Percentiles rank a stretch among this genome's conserved stretches.
These are phyloP conservation scores for Drosophila sproati DNA, from an alignment of 1,140 invertebrate species.

Conservation along the genomic window DNA sequence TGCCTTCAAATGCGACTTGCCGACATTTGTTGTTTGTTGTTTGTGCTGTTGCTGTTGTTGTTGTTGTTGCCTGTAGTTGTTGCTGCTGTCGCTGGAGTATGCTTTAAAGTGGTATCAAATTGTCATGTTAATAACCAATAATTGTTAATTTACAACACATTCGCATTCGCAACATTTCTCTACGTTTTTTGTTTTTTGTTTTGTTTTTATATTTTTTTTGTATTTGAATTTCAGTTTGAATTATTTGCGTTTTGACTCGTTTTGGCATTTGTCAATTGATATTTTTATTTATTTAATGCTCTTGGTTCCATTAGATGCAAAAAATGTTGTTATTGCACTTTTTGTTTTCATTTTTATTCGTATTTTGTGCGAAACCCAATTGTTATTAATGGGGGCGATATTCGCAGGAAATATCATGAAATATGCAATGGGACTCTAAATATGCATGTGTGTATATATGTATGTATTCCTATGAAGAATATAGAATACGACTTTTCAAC, in stretches of 20 bases:
- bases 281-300: constrained; percentile 46
- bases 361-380: constrained; percentile 7
- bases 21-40: constrained; percentile 61
- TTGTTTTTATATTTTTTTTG: constrained; percentile 21
- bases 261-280: constrained; percentile 73
- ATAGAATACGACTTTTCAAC: too few species aligned
- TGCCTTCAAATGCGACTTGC: constrained; percentile 81
- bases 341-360: constrained; percentile 30
- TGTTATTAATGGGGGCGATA: constrained; percentile 11
- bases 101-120: constrained; percentile 83
- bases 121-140: constrained; percentile 84
- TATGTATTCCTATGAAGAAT: too few species aligned
- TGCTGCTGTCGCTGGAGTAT: constrained; percentile 60
- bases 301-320: constrained; percentile 4
- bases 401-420: constrained; percentile 1
- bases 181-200: not conserved
- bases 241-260: constrained; percentile 69
- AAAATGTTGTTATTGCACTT: constrained; percentile 16
- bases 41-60: constrained; percentile 25
- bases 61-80: constrained; percentile 36
- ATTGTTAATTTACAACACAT: constrained; percentile 83
- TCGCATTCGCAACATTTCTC: constrained; percentile 30
- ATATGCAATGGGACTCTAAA: not conserved
- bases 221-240: constrained; percentile 39
- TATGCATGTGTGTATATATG: not conserved